A percentile compares a stretch with the other conserved stretches of the same genome.
These are phyloP conservation scores for Martes martes DNA, from an alignment of 2,113 vertebrate genomes.

Conservation along the genomic window DNA sequence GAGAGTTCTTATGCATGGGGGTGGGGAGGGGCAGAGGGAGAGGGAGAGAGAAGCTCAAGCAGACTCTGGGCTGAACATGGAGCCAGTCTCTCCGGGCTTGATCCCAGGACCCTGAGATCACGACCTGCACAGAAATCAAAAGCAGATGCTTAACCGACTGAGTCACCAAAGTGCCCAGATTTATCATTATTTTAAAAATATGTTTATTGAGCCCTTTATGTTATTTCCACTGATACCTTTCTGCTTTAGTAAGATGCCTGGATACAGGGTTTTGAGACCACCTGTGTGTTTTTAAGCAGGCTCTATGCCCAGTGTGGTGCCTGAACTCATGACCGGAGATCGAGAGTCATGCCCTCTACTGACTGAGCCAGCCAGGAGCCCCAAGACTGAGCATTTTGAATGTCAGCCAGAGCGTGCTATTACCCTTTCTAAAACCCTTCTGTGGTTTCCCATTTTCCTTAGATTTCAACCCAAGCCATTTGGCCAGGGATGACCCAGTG, in stretches of 20 bases:
- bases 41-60: too few relatives aligned
- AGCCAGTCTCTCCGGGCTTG: background rate
- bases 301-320: background rate
- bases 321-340: background rate
- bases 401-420: background rate
- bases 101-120: background rate
- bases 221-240: background rate
- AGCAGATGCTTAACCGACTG: background rate
- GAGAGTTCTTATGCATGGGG: background rate
- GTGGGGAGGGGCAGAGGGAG: too few relatives aligned
- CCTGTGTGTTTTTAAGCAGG: background rate
- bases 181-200: background rate
- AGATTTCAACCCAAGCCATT: background rate
- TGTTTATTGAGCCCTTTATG: background rate
- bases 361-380: background rate
- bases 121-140: background rate
- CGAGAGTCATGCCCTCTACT: background rate
- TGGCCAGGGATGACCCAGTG: too few relatives aligned
- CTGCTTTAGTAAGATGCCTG: background rate
- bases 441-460: background rate
- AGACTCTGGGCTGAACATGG: too few relatives aligned
- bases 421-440: background rate
- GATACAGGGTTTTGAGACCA: background rate
- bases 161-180: background rate
- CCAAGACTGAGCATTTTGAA: background rate